A percentile compares a stretch with the other conserved stretches of the same genome.
phyloP scores from a whole-genome alignment of 2,113 vertebrate species.

The Marmota flaviventris region DNA sequence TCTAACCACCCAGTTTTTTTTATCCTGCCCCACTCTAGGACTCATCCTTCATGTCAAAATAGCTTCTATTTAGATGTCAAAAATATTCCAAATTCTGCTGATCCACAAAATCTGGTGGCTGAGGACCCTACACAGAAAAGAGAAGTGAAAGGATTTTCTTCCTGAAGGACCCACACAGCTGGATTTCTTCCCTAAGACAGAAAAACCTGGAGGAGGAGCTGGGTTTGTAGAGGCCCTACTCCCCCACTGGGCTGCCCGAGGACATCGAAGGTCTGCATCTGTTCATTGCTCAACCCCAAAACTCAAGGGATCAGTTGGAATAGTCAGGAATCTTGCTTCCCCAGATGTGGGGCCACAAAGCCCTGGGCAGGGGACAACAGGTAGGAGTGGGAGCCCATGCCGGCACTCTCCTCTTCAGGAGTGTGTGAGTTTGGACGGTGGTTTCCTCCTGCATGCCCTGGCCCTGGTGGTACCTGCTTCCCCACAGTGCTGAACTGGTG shows the following conservation, averaged over 20 bases:
- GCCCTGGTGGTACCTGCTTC: neutral
- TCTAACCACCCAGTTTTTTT: neutral
- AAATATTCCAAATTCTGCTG: conserved; percentile 55
- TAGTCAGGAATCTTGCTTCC: neutral
- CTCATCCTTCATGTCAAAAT: conserved; percentile 6
- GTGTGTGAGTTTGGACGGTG: neutral
- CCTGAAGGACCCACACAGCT: neutral
- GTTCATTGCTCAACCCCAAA: neutral
- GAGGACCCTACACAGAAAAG: neutral
- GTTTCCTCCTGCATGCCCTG: neutral
- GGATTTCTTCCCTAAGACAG: conserved; percentile 35
- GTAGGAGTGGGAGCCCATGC: accelerated
- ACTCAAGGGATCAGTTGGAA: neutral
- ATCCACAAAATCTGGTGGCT: neutral
- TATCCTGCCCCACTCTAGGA: neutral
- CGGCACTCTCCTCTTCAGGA: neutral
- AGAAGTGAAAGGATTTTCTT: conserved; percentile 62
- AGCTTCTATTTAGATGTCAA: neutral
- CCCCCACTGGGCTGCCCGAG: neutral
- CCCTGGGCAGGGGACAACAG: neutral
- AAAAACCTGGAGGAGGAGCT: neutral
- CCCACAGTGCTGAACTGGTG: neutral
- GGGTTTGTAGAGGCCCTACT: neutral
- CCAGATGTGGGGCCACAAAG: too few species aligned
- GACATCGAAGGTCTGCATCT: neutral